Conservation (phyloP, 2,888 invertebrate species). For the Galerucella calmariensis region DNA sequence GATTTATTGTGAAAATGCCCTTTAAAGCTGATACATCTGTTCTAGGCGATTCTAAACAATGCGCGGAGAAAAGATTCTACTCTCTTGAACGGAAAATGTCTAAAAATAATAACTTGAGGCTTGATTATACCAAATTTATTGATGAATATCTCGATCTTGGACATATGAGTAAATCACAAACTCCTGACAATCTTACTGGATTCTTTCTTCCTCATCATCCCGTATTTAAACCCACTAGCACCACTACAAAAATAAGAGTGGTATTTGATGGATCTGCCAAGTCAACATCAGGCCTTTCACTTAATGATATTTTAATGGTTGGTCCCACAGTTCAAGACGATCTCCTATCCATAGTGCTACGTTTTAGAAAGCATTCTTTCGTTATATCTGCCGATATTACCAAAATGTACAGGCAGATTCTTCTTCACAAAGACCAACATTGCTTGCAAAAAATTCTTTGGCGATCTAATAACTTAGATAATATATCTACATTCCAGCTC, state of each 20-base stretch:
- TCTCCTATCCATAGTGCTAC: constrained; percentile 16
- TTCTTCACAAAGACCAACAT: no score
- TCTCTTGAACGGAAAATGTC: background rate
- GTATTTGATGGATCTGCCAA: constrained; percentile 22
- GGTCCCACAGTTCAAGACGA: constrained; percentile 40
- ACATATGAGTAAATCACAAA: constrained; percentile 24
- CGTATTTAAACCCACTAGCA: constrained; percentile 34
- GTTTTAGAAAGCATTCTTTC: no score
- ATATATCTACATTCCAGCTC: no score
- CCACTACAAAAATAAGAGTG: no score
- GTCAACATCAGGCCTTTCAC: constrained; percentile 32
- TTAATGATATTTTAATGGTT: constrained; percentile 35
- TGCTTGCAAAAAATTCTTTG: no score
- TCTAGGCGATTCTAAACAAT: constrained; percentile 15
- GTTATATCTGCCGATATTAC: no score
- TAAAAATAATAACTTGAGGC: background rate
- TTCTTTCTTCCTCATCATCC: constrained; percentile 41
- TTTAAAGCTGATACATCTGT: background rate
- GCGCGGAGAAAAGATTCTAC: constrained; percentile 21
- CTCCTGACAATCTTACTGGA: background rate
- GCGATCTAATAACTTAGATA: no score
- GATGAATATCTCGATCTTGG: constrained; percentile 21
- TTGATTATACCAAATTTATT: constrained; percentile 8
- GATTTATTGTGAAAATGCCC: constrained; percentile 13
- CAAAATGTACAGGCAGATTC: no score